Evolutionary conservation across 2,797 vertebrate genomes (phyloP), one percentile per base, ranked within the genome.

Genomic region (Champsocephalus esox): DNA sequence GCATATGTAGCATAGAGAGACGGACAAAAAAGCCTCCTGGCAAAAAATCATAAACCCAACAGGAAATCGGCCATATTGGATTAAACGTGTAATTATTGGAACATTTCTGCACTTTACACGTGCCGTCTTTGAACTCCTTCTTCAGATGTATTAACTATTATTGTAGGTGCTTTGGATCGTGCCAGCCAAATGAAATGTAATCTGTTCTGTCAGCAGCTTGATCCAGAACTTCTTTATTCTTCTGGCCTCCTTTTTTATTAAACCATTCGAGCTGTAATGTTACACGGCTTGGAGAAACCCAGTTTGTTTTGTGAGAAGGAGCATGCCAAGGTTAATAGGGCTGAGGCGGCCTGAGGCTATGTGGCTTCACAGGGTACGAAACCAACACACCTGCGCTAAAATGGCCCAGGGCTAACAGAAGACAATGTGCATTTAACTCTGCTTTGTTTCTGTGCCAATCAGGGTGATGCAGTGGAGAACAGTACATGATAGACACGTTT

Each of bases 271-370:
- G 70, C 58, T 62, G 46, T 75, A 66, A 50, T 43, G 19, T 43
- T 44, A 50, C 57, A 60, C 57, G 41, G 5, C 70, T 50, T 66
- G 63, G 73, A 75, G 75, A 71, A 76, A 69, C 32, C 16, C 54
- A 67, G 48, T 68, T 56, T 66, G 77, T 75, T 28, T 70, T 85
- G 48, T 50, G 46, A 60, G 60, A 77, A 59, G 57, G 67, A 66
- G 57, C 60, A 57, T 49, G 57, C 69, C 83, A 75, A 86, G 86
- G 89, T 89, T 84, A 87, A 89, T 66, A 57, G 64, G 73, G 57
- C 57, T 80, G 72, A 10, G 14, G 21, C 56, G 38, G 68, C 81
- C 64, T 70, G 73, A 75, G 78, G 73, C 78, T 70, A 3, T 66
- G 44, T 73, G 73, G 58, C 59, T 65, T 78, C 16, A 79, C 45